Evolutionary conservation across 1,140 invertebrate species (phyloP).

Genomic region (Aradophagus sp.): DNA sequence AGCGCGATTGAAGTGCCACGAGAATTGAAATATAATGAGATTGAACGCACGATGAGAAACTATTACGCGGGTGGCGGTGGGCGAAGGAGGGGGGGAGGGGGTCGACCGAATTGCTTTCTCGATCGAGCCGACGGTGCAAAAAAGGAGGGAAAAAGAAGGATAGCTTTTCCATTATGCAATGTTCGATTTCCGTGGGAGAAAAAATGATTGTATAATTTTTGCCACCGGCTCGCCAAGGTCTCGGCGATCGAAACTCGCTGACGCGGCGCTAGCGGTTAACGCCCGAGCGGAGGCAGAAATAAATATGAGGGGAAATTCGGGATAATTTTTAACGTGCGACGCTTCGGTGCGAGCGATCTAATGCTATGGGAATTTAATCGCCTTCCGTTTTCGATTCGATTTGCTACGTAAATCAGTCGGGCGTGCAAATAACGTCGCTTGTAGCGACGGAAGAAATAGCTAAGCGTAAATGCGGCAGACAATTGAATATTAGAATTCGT

Average conservation of each 20-base stretch:
- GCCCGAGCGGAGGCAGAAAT: conserved; percentile 16
- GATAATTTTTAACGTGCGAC: conserved; percentile 33
- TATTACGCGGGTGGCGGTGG: too few species aligned
- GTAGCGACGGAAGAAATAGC: conserved; percentile 38
- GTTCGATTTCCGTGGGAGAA: too few species aligned
- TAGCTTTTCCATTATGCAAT: too few species aligned
- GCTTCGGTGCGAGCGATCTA: conserved; percentile 22
- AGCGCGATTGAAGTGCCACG: conserved; percentile 45
- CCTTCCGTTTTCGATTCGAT: conserved; percentile 53
- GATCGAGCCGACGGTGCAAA: too few species aligned
- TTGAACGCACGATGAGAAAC: conserved; percentile 24
- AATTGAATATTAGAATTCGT: conserved; percentile 37
- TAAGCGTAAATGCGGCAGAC: conserved; percentile 21
- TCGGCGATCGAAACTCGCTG: conserved; percentile 1
- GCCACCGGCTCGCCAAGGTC: background rate
- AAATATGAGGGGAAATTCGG: conserved; percentile 23
- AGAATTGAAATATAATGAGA: conserved; percentile 55
- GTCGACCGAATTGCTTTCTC: too few species aligned
- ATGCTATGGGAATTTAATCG: conserved; percentile 63
- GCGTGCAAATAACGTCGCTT: conserved; percentile 60
- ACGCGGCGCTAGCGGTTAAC: conserved; percentile 17
- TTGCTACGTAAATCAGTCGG: conserved; percentile 58
- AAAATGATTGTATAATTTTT: too few species aligned
- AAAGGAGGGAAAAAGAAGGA: too few species aligned
- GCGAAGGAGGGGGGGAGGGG: too few species aligned